Conservation (phyloP, 2,113 vertebrate genomes). For the Capricornis sumatraensis region DNA sequence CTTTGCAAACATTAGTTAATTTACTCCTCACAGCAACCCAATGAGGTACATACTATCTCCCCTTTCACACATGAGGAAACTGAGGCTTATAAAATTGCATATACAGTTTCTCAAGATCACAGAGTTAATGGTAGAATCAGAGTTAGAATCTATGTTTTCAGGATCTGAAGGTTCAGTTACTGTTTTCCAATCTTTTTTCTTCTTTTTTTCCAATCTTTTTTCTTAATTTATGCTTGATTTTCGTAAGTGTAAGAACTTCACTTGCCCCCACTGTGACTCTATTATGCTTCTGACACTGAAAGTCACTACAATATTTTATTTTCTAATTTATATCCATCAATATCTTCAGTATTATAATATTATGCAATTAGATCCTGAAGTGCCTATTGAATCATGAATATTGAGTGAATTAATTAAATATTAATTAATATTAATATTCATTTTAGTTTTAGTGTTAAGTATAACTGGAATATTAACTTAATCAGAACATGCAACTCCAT, state of each 20-base stretch:
- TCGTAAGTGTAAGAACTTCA: background rate
- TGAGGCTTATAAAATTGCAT: background rate
- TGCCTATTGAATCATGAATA: background rate
- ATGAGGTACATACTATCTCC: background rate
- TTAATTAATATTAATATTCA: background rate
- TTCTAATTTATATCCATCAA: background rate
- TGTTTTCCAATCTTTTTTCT: background rate
- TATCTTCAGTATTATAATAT: background rate
- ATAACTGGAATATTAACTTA: conserved; percentile 40
- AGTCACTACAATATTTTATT: conserved; percentile 20
- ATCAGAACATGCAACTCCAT: background rate
- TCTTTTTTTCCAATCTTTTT: background rate
- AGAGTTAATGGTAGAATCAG: background rate
- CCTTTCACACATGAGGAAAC: background rate
- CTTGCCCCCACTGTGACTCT: background rate
- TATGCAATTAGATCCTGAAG: conserved; percentile 12
- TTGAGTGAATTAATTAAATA: too few species aligned
- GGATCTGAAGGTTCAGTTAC: background rate
- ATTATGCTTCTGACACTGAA: conserved; percentile 23
- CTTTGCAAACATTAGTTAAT: conserved; percentile 11
- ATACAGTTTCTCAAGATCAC: background rate
- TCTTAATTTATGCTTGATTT: background rate
- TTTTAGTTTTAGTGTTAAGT: background rate
- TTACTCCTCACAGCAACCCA: background rate
- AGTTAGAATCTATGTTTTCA: conserved; percentile 9